A percentile compares a stretch with the other conserved stretches of the same genome.
phyloP scores from a whole-genome alignment of 2,797 vertebrate species.

The Fratercula arctica region DNA sequence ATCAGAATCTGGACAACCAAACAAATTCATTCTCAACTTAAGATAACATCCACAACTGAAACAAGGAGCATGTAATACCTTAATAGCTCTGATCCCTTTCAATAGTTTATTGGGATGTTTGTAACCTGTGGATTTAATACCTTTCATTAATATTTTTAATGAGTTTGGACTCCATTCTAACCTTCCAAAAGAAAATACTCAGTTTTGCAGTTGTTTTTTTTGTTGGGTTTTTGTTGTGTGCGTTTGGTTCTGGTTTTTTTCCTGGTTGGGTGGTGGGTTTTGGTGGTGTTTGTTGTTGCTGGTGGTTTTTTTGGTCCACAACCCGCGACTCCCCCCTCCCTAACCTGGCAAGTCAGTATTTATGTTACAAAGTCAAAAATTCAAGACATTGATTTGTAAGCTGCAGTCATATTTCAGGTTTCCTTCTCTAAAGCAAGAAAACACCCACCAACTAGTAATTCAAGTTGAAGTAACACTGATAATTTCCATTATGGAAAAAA shows the following conservation, averaged over 20 bases:
- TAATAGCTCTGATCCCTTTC: not conserved
- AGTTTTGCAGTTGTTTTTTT: not conserved
- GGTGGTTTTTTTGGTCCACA: not conserved
- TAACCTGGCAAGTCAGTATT: not conserved
- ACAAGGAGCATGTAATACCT: not conserved
- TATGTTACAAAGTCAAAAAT: not conserved
- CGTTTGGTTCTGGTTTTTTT: no score
- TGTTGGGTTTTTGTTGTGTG: no score
- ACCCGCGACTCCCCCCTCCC: no score
- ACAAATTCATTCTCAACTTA: not conserved
- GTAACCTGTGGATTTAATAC: not conserved
- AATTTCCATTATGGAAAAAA: not conserved
- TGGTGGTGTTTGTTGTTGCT: no score
- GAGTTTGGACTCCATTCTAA: not conserved
- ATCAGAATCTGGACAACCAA: not conserved
- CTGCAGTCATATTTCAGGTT: not conserved
- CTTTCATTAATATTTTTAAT: not conserved
- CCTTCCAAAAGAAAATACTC: not conserved
- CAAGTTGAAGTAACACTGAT: not conserved
- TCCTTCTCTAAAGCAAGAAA: not conserved
- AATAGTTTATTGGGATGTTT: not conserved
- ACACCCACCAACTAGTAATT: not conserved
- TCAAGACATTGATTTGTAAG: not conserved
- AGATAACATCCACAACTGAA: not conserved
- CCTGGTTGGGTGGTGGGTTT: not conserved